Conservation (phyloP, 1,140 invertebrate genomes). For the Drosophila dunni region DNA sequence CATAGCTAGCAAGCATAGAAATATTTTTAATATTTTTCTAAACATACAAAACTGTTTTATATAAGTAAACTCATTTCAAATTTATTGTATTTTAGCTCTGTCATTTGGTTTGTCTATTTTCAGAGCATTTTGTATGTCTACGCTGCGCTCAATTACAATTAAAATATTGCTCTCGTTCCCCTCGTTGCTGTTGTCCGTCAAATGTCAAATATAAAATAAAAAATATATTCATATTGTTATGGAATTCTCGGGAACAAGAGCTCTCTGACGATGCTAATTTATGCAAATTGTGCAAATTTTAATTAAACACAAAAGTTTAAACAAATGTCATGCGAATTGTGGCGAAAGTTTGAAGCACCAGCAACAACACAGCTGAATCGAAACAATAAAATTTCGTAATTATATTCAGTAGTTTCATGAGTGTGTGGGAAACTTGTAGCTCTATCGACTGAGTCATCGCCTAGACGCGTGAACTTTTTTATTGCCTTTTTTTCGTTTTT, state of each 20-base stretch:
- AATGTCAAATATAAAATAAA: constrained; percentile 27
- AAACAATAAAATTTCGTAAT: constrained; percentile 51
- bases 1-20: background rate
- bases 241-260: constrained; percentile 15
- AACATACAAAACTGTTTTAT: constrained; percentile 1
- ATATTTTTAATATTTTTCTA: constrained; percentile 17
- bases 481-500: constrained; percentile 17
- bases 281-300: constrained; percentile 69
- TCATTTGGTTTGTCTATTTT: constrained; percentile 30
- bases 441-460: constrained; percentile 52
- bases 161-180: constrained; percentile 5
- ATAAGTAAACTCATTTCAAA: constrained; percentile 6
- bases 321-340: constrained; percentile 58
- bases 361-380: constrained; percentile 15
- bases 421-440: constrained; percentile 35
- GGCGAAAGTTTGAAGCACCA: constrained; percentile 42
- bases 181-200: constrained; percentile 17
- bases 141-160: constrained; percentile 40
- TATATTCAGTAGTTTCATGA: constrained; percentile 46
- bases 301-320: constrained; percentile 60
- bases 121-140: constrained; percentile 22
- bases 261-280: constrained; percentile 48
- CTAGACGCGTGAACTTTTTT: constrained; percentile 57
- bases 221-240: constrained; percentile 19
- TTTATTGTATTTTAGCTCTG: constrained; percentile 22